Conservation (phyloP, 37 sponge, comb jelly and placozoan species). For the Crambe crambe region DNA sequence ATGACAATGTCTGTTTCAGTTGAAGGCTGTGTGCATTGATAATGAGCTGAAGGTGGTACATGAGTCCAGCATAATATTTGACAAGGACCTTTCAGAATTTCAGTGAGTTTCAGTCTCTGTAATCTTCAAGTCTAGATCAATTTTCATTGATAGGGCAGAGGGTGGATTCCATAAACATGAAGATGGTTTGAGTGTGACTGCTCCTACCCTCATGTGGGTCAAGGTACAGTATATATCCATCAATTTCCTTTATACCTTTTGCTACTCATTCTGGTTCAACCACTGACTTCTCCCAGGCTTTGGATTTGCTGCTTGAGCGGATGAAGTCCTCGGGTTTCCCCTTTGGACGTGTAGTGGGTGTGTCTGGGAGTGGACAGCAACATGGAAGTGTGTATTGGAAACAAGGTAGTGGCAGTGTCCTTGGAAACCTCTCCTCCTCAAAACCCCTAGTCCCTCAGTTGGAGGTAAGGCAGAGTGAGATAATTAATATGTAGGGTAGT, state of each 20-base stretch:
- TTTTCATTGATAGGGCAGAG: constrained; percentile 47
- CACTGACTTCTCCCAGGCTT: constrained; percentile 53
- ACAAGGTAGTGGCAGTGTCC: constrained; percentile 51
- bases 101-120: neutral
- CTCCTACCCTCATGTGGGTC: constrained; percentile 94
- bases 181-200: constrained; percentile 77
- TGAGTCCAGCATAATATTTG: constrained; percentile 57
- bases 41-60: constrained; percentile 34
- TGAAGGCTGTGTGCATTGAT: constrained; percentile 80
- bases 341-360: constrained; percentile 54
- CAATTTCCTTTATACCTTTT: neutral
- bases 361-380: constrained; percentile 91
- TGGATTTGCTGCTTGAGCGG: constrained; percentile 64
- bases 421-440: constrained; percentile 42
- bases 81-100: constrained; percentile 69
- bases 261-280: neutral
- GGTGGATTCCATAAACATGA: constrained; percentile 66
- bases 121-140: neutral
- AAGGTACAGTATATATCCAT: too few relatives aligned
- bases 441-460: constrained; percentile 58
- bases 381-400: constrained; percentile 98
- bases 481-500: neutral
- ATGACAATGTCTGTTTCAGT: constrained; percentile 37
- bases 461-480: constrained; percentile 36
- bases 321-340: constrained; percentile 63